Evolutionary conservation across 2,888 invertebrate genomes (phyloP).

Genomic region (Polia nebulosa): DNA sequence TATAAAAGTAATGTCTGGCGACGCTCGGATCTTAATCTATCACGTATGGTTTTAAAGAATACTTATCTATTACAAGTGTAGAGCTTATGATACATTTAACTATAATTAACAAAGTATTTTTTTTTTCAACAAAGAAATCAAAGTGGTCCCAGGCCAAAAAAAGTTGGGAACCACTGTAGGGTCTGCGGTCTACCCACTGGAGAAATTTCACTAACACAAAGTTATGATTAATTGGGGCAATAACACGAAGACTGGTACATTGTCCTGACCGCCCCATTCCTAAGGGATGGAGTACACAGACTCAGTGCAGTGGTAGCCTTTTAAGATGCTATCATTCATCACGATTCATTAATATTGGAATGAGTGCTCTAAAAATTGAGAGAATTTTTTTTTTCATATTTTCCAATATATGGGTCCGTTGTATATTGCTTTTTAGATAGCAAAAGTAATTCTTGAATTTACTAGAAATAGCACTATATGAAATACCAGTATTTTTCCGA

Average conservation of each 20-base stretch:
- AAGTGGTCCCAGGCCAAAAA: neutral
- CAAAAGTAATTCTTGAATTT: conserved; percentile 7
- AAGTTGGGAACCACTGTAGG: neutral
- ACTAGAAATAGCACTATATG: neutral
- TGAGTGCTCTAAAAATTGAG: neutral
- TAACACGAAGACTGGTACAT: conserved; percentile 85
- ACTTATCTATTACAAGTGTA: too few species aligned
- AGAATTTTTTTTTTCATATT: too few species aligned
- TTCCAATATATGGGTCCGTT: too few species aligned
- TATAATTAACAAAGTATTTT: too few species aligned
- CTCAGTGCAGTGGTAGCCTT: conserved; percentile 51
- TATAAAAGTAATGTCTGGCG: too few species aligned
- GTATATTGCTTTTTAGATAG: neutral
- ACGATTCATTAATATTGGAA: conserved; percentile 38
- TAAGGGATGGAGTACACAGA: conserved; percentile 54
- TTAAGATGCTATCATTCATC: conserved; percentile 56
- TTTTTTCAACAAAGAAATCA: neutral
- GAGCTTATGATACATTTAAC: too few species aligned
- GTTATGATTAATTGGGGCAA: conserved; percentile 90
- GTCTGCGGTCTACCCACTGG: conserved; percentile 71
- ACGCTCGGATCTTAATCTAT: too few species aligned
- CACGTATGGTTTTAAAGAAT: too few species aligned
- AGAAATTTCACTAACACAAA: conserved; percentile 90
- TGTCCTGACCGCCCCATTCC: conserved; percentile 73
- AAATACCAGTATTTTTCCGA: neutral